A percentile compares a stretch with the other conserved stretches of the same genome.
Evolutionary conservation across 2,113 vertebrate genomes (phyloP).

Genomic region (Synodontis membranacea): DNA sequence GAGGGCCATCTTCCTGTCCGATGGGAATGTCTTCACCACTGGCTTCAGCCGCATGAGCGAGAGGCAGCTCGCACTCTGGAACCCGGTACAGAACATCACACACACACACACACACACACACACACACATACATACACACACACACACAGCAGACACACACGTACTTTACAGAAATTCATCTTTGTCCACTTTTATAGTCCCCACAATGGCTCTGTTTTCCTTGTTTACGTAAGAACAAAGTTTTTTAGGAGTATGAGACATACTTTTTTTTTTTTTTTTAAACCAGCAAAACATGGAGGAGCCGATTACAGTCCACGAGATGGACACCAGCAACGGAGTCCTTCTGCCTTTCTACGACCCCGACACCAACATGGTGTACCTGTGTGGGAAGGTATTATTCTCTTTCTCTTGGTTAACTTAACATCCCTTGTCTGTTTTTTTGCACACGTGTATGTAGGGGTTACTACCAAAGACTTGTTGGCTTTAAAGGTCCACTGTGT

Average conservation of each 20-base stretch:
- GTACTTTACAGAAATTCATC: background rate
- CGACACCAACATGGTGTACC: conserved; percentile 90
- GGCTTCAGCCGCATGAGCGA: conserved; percentile 98
- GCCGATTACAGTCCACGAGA: conserved; percentile 86
- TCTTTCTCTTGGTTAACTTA: too few relatives aligned
- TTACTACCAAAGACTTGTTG: too few relatives aligned
- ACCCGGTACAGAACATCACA: conserved; percentile 71
- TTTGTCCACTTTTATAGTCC: background rate
- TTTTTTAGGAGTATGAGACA: background rate
- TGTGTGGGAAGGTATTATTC: conserved; percentile 98
- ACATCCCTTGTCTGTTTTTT: too few relatives aligned
- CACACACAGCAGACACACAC: background rate
- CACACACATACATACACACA: background rate
- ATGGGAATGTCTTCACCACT: conserved; percentile 92
- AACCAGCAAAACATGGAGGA: conserved; percentile 89
- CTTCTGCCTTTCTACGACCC: conserved; percentile 94
- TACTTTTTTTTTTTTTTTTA: background rate
- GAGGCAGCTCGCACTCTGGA: conserved; percentile 93
- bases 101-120: background rate
- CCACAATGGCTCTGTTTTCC: background rate
- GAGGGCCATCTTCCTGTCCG: conserved; percentile 90
- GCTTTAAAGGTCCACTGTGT: too few relatives aligned
- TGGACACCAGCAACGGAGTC: conserved; percentile 96
- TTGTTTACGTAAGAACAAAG: background rate
- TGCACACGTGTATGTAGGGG: too few relatives aligned